Evolutionary conservation across 2,888 invertebrate species (phyloP), one percentile per base, ranked within the genome.

Genomic region (Cancer borealis): DNA sequence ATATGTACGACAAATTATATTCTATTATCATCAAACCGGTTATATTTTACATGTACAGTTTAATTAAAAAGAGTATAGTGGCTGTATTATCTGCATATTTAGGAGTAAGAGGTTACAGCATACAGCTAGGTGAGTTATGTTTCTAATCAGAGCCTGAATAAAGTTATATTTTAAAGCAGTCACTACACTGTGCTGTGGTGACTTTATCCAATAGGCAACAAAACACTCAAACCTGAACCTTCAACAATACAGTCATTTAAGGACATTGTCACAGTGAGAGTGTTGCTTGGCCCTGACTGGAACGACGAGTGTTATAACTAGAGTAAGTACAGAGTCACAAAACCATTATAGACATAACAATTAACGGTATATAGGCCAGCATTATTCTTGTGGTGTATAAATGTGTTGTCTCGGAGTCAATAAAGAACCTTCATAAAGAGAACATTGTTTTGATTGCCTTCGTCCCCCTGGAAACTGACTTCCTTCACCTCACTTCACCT

Each of bases 231-330:
- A 66, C 66, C n/a, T 66, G n/a, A 66, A 66, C 5, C 66, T 66
- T 66, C 21, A 66, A 21, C n/a, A 66, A 66, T 66, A 6, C 3
- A 0, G n/a, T n/a, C 66, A n/a, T 21, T 66, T n/a, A 21, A n/a
- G n/a, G 66, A 6, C 66, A 66, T 66, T 21, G 66, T n/a, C 66
- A 66, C 66, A n/a, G 60, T 66, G n/a, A 21, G n/a, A 3, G 66
- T 66, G n/a, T n/a, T 66, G 66, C 66, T 66, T n/a, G 66, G 66
- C 66, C 66, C 66, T 66, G 66, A 66, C 66, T 66, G n/a, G 21
- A 66, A 66, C 66, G 66, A 66, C 66, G n/a, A 66, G n/a, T 66
- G 66, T 66, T 66, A 66, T 66, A 66, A 66, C n/a, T 66, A 66
- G 66, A 21, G 21, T 66, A 66, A 66, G n/a, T n/a, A 21, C 66